A percentile compares a stretch with the other conserved stretches of the same genome.
These are phyloP conservation scores for Eilema sororculum DNA, from an alignment of 2,888 invertebrate species.

Conservation along the genomic window DNA sequence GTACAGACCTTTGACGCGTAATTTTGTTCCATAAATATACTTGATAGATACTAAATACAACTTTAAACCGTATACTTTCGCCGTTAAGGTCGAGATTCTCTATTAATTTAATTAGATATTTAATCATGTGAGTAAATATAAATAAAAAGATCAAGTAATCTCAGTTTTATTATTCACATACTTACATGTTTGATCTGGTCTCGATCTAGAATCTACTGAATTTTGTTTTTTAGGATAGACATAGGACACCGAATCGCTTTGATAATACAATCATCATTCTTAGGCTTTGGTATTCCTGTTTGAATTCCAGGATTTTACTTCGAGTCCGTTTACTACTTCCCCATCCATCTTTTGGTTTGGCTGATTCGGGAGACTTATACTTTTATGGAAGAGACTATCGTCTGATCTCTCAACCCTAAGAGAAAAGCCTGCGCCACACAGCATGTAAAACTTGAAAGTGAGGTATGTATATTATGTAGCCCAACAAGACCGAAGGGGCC, in stretches of 20 bases:
- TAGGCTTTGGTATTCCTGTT: too few species aligned
- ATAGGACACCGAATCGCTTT: background rate
- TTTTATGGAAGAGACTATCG: too few species aligned
- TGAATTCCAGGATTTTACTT: background rate
- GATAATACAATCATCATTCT: background rate
- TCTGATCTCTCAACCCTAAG: too few species aligned
- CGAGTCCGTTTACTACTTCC: background rate
- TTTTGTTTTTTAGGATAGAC: background rate
- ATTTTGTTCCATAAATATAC: background rate
- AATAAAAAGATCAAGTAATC: conserved; percentile 13
- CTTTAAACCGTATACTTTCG: background rate
- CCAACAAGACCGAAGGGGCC: too few species aligned
- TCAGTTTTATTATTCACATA: background rate
- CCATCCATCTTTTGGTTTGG: background rate
- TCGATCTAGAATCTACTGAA: background rate
- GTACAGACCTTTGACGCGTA: background rate
- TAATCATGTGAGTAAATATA: conserved; percentile 7
- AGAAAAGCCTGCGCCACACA: too few species aligned
- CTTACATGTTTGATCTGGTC: background rate
- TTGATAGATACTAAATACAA: background rate
- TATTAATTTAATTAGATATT: conserved; percentile 18
- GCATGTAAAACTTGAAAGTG: too few species aligned
- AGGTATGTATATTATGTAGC: too few species aligned
- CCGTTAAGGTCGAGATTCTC: background rate
- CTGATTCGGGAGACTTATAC: too few species aligned